Conservation (phyloP, 2,113 vertebrate species). For the Dolichotis patagonum region DNA sequence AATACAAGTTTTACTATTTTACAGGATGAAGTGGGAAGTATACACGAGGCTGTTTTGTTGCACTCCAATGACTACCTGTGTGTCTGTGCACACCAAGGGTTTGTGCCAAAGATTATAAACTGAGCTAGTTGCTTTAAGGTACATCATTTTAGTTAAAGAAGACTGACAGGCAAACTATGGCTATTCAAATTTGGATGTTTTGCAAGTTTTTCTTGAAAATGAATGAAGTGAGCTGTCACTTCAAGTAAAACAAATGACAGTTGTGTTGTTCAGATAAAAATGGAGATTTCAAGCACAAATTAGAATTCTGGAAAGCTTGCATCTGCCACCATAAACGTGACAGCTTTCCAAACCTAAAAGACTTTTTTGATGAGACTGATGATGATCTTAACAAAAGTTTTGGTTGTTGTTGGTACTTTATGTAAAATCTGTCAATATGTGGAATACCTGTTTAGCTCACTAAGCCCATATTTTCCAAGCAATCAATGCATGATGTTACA, state of each 20-base stretch:
- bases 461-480: slow-evolving; percentile 5
- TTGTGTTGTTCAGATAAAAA: slow-evolving; percentile 33
- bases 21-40: not conserved
- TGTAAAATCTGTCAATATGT: not conserved
- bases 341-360: not conserved
- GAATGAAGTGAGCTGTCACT: slow-evolving; percentile 37
- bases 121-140: not conserved
- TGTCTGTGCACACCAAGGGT: not conserved
- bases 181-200: not conserved
- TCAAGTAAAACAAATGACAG: slow-evolving; percentile 34
- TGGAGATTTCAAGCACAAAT: slow-evolving; percentile 54
- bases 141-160: not conserved
- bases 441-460: not conserved
- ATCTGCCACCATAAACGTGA: not conserved
- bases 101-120: not conserved
- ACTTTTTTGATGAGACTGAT: not conserved
- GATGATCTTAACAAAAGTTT: not conserved
- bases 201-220: not conserved
- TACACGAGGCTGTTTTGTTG: not conserved
- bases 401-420: not conserved
- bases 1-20: not conserved
- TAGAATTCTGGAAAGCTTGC: slow-evolving; percentile 29
- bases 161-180: not conserved
- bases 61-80: fast-evolving
- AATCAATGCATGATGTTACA: not conserved